These are phyloP conservation scores for Ochropleura leucogaster DNA, from an alignment of 2,888 invertebrate species.

Conservation along the genomic window DNA sequence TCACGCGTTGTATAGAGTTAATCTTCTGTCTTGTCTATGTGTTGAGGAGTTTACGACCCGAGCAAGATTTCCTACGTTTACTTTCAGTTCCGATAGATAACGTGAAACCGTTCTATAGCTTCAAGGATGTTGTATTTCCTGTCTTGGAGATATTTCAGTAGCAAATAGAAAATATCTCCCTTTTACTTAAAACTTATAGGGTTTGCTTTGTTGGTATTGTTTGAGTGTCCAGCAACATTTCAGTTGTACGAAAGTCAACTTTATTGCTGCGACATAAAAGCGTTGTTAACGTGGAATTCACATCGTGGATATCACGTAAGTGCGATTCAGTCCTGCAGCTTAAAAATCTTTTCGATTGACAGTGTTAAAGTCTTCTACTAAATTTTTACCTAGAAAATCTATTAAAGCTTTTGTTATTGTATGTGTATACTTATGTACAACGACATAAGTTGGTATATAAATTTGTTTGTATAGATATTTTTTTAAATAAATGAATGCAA, in stretches of 20 bases:
- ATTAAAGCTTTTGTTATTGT: too few species aligned
- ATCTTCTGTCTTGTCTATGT: conserved; percentile 1
- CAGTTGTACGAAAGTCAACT: background rate
- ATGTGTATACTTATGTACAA: too few species aligned
- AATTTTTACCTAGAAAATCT: background rate
- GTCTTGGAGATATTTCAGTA: background rate
- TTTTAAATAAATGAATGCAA: too few species aligned
- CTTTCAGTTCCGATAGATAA: conserved; percentile 25
- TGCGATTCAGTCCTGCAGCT: background rate
- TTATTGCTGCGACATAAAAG: background rate
- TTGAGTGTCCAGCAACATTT: background rate
- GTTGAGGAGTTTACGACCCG: conserved; percentile 24
- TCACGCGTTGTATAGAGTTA: background rate
- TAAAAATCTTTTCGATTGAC: background rate
- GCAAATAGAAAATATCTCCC: conserved; percentile 3
- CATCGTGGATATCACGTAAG: background rate
- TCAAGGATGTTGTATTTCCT: conserved; percentile 14
- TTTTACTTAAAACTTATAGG: background rate
- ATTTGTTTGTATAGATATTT: too few species aligned
- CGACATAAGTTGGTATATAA: too few species aligned
- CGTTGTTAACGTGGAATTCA: background rate
- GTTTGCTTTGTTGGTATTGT: background rate
- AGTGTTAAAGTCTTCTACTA: background rate
- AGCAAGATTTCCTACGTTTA: conserved; percentile 43
- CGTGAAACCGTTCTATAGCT: conserved; percentile 8